phyloP scores from a whole-genome alignment of 2,888 invertebrate species.

The Heliconius erato region DNA sequence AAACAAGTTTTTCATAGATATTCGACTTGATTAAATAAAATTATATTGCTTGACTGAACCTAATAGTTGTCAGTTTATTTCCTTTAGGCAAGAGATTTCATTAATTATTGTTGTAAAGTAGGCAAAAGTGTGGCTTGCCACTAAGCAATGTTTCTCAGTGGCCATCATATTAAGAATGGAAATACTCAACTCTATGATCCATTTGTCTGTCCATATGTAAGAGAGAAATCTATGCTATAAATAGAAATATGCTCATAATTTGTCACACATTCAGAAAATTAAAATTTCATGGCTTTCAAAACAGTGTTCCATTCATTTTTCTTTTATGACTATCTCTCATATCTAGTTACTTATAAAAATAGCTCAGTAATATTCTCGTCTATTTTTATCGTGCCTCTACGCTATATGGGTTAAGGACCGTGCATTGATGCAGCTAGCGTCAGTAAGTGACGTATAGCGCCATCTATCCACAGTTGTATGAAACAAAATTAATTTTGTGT shows the following conservation, averaged over 20 bases:
- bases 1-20: background rate
- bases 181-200: too few relatives aligned
- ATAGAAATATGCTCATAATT: background rate
- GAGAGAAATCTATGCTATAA: background rate
- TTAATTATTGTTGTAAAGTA: background rate
- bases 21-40: background rate
- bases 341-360: constrained; percentile 14
- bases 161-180: too few relatives aligned
- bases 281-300: background rate
- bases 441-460: background rate
- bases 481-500: background rate
- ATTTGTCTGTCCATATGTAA: too few relatives aligned
- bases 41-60: background rate
- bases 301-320: background rate
- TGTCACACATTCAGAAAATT: background rate
- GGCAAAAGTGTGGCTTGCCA: too few relatives aligned
- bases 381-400: background rate
- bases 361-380: background rate
- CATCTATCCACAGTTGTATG: background rate
- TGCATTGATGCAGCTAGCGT: background rate
- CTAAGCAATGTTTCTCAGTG: too few relatives aligned
- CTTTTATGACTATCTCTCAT: background rate
- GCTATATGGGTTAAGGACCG: constrained; percentile 17
- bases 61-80: background rate
- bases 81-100: background rate